Evolutionary conservation across 1,140 invertebrate species (phyloP).

Genomic region (Caenorhabditis remanei): DNA sequence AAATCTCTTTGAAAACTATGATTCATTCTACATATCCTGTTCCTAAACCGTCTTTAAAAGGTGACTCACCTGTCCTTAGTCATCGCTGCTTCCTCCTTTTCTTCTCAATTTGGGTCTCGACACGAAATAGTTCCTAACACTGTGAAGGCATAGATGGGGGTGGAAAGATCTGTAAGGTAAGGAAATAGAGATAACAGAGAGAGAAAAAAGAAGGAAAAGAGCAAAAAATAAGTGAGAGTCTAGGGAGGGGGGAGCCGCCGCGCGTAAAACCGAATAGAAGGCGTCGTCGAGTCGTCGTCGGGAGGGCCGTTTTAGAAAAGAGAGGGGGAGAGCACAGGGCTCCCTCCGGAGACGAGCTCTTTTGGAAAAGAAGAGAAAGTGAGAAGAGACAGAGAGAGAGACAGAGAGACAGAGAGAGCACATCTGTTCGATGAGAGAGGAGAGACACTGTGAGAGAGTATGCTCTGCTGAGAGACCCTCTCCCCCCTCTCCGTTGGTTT

Average conservation of each 20-base stretch:
- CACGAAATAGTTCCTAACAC: conserved; percentile 16
- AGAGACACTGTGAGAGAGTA: neutral
- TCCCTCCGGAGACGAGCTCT: neutral
- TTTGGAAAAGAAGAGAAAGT: neutral
- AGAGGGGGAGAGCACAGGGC: neutral
- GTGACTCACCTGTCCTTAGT: conserved; percentile 48
- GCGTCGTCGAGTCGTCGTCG: conserved; percentile 22
- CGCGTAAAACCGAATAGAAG: neutral
- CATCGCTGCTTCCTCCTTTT: neutral
- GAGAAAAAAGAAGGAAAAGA: neutral
- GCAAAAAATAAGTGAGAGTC: neutral
- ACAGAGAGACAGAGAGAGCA: conserved; percentile 3
- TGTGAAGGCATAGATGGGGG: neutral
- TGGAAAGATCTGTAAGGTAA: neutral
- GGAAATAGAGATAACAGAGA: neutral
- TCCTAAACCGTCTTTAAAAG: neutral
- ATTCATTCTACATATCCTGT: neutral
- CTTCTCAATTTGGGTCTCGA: neutral
- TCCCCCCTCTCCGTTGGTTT: neutral
- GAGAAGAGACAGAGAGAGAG: conserved; percentile 18
- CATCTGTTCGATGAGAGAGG: conserved; percentile 24
- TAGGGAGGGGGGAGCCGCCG: neutral
- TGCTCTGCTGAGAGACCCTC: neutral
- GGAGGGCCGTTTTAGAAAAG: conserved; percentile 31
- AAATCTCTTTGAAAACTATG: neutral